Evolutionary conservation across 53 echinoderm and acorn worm species (phyloP), one percentile per base, ranked within the genome.

Genomic region (Zoroaster sp.): DNA sequence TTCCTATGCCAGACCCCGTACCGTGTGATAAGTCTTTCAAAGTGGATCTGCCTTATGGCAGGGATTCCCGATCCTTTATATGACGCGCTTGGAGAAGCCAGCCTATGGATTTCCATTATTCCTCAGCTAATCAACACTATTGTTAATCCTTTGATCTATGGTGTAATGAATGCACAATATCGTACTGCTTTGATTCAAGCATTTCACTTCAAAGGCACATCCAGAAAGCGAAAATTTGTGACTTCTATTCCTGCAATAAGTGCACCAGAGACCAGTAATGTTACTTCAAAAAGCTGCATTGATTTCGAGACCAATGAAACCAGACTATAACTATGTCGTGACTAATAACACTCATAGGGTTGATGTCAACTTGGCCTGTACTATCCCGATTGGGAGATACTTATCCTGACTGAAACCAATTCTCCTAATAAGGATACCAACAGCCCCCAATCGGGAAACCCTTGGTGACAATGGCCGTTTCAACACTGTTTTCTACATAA

Each of bases 61-160:
- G 10, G 40, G 20, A 41, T 80, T 38, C 80, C 40, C 12, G 80
- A 80, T 41, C 80, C 80, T 63, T 5, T 80, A 41, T 18, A 35
- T 0, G 41, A n/a, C 9, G 11, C 10, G 0, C 66, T 80, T 25
- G 80, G 80, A 13, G 15, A 15, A 7, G 37, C 39, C 10, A 63
- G 40, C 0, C 10, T 40, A 6, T 80, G 80, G 80, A 40, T 80
- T 36, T 80, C 80, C 65, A 40, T 25, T 11, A 3, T 80, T n/a
- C 80, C 80, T 9, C 80, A 80, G 80, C 11, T 23, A 41, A 41
- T 80, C 13, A 80, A 80, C 66, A 39, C 80, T 38, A 9, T 40
- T 25, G 38, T 80, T 23, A 80, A 80, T 40, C 80, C 80, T 31
- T 40, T 80, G 53, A 63, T 80, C 80, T 80, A 80, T 42, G 66